Conservation (phyloP, 2,113 vertebrate species). For the Erythrolamprus reginae region DNA sequence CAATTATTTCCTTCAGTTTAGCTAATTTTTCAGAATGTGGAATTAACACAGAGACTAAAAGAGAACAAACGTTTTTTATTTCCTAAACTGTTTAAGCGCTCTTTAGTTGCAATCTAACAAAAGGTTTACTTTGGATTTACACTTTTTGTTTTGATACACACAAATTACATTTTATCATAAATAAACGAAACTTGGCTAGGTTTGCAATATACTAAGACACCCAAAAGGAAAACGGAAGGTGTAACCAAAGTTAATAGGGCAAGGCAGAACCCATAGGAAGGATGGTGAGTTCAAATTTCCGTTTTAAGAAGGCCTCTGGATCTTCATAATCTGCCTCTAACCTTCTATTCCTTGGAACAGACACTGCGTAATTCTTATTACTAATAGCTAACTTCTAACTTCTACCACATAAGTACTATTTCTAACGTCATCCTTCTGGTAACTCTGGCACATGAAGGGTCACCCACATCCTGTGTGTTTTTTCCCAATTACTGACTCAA, state of each 20-base stretch:
- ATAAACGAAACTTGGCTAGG: background rate
- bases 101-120: background rate
- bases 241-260: background rate
- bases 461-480: background rate
- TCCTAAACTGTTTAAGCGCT: background rate
- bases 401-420: background rate
- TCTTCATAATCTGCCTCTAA: background rate
- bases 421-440: background rate
- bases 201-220: background rate
- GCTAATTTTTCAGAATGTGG: background rate
- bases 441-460: background rate
- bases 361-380: background rate
- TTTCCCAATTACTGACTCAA: background rate
- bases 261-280: background rate
- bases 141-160: background rate
- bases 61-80: background rate
- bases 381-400: background rate
- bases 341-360: background rate
- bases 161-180: background rate
- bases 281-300: background rate
- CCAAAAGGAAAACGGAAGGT: background rate
- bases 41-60: background rate
- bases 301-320: background rate
- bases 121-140: background rate
- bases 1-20: background rate